These are phyloP conservation scores for Psammodynastes pulverulentus DNA, from an alignment of 2,113 vertebrate genomes.

Conservation along the genomic window DNA sequence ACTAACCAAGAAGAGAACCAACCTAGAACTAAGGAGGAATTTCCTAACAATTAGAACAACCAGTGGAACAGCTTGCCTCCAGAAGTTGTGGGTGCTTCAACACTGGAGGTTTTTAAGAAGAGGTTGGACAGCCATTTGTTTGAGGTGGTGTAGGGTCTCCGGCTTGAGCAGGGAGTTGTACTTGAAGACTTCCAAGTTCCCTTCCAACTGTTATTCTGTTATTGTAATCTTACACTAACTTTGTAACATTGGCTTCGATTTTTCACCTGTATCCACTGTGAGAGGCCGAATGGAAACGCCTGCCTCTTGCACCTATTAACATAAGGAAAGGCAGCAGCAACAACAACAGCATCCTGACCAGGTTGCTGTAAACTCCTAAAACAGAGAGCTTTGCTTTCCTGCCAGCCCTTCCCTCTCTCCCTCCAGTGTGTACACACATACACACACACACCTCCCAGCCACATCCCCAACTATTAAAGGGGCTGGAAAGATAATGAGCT, in stretches of 20 bases:
- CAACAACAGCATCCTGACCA: not conserved
- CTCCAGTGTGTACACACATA: not conserved
- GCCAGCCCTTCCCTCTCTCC: not conserved
- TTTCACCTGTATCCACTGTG: not conserved
- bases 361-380: not conserved
- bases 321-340: not conserved
- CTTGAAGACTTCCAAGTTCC: not conserved
- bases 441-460: not conserved
- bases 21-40: not conserved
- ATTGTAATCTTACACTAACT: not conserved
- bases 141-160: not conserved
- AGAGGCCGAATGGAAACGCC: not conserved
- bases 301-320: not conserved
- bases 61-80: not conserved
- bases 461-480: constrained; percentile 52
- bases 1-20: not conserved
- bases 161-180: not conserved
- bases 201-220: not conserved
- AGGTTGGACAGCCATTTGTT: not conserved
- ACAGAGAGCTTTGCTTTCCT: not conserved
- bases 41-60: not conserved
- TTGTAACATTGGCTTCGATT: not conserved
- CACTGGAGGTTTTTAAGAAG: not conserved
- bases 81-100: not conserved
- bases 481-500: constrained; percentile 67